Conservation (phyloP, 2,113 vertebrate species). For the Verasper variegatus region DNA sequence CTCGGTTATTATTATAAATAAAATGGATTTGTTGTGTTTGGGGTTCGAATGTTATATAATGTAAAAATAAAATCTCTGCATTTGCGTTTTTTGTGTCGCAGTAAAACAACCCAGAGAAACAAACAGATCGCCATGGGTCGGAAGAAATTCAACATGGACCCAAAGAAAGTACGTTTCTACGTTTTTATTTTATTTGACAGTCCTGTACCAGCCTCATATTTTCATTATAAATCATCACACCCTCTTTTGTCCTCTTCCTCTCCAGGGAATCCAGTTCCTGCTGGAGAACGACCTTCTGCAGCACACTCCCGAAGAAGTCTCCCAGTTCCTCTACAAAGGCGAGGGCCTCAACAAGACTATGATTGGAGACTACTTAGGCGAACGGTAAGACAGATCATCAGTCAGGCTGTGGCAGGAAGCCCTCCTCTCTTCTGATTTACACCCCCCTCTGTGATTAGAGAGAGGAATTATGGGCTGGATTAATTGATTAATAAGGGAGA, state of each 20-base stretch:
- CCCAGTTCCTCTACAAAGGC: constrained; percentile 98
- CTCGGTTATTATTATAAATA: constrained; percentile 6
- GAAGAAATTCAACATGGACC: constrained; percentile 99
- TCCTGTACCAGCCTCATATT: not conserved
- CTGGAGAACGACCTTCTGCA: constrained; percentile 97
- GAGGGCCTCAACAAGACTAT: constrained; percentile 98
- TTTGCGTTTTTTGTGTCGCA: constrained; percentile 62
- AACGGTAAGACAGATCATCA: constrained; percentile 84
- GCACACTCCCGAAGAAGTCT: constrained; percentile 94
- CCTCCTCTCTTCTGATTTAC: constrained; percentile 50
- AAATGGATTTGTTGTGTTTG: not conserved
- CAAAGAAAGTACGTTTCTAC: constrained; percentile 89
- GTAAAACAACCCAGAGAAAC: constrained; percentile 97
- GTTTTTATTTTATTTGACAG: not conserved
- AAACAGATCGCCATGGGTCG: constrained; percentile 98
- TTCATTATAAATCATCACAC: not conserved
- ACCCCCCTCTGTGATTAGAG: constrained; percentile 47
- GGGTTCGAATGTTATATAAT: not conserved
- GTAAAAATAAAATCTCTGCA: no score
- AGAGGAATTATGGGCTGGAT: constrained; percentile 51
- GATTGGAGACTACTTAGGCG: constrained; percentile 97
- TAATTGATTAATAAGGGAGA: constrained; percentile 56
- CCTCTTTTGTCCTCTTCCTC: not conserved
- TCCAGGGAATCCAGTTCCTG: constrained; percentile 96
- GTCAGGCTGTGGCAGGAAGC: constrained; percentile 25